Evolutionary conservation across 2,113 vertebrate genomes (phyloP).

Genomic region (Nesogale talazaci): DNA sequence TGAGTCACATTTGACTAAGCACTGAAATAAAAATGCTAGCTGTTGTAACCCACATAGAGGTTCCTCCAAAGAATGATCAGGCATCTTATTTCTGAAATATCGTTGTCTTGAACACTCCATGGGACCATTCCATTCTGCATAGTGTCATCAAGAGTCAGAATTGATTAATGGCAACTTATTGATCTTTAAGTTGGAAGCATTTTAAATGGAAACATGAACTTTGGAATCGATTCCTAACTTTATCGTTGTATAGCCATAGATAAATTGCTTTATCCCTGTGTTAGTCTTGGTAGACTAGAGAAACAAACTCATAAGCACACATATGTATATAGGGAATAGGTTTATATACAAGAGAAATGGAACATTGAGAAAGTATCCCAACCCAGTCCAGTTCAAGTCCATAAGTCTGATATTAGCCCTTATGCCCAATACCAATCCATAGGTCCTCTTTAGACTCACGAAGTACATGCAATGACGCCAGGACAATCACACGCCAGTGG

Average conservation of each 20-base stretch:
- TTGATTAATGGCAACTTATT: not conserved
- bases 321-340: too few species aligned
- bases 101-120: not conserved
- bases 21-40: not conserved
- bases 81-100: too few species aligned
- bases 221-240: not conserved
- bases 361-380: too few species aligned
- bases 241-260: not conserved
- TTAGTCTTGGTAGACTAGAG: too few species aligned
- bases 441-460: too few species aligned
- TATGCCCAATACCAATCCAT: too few species aligned
- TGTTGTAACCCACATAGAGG: not conserved
- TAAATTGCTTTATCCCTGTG: not conserved
- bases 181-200: not conserved
- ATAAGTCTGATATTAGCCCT: too few species aligned
- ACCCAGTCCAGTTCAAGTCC: too few species aligned
- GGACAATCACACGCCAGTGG: too few species aligned
- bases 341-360: too few species aligned
- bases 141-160: not conserved
- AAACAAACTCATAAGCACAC: too few species aligned
- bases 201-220: not conserved
- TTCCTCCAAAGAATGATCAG: not conserved
- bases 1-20: not conserved
- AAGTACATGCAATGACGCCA: too few species aligned
- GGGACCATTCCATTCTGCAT: not conserved